Evolutionary conservation across 2,888 invertebrate genomes (phyloP).

Genomic region (Caenorhabditis japonica): DNA sequence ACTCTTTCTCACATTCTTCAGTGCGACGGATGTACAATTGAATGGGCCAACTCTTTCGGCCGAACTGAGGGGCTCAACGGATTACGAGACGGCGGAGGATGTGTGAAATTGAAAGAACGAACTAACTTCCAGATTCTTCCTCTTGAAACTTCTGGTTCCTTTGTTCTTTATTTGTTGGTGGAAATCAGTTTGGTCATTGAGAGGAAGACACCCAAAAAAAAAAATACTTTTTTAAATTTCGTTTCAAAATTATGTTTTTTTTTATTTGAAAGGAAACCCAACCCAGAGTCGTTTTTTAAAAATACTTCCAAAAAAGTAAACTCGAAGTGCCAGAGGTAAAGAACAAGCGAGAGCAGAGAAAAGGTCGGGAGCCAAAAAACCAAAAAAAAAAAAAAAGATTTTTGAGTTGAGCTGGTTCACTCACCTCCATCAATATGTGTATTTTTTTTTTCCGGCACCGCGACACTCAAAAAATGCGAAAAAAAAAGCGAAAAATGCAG

Average conservation of each 20-base stretch:
- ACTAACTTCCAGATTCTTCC: conserved; percentile 27
- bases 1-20: background rate
- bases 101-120: conserved; percentile 29
- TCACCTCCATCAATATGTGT: conserved; percentile 20
- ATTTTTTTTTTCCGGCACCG: conserved; percentile 29
- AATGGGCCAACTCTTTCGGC: background rate
- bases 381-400: too few species aligned
- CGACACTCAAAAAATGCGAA: conserved; percentile 3
- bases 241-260: too few species aligned
- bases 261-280: too few species aligned
- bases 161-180: background rate
- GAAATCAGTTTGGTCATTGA: too few species aligned
- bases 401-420: too few species aligned
- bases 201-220: too few species aligned
- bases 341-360: too few species aligned
- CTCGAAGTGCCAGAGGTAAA: too few species aligned
- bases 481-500: conserved; percentile 16
- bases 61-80: conserved; percentile 18
- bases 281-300: too few species aligned
- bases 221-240: too few species aligned
- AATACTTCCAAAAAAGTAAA: too few species aligned
- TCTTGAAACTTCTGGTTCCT: conserved; percentile 6
- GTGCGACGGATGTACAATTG: conserved; percentile 19
- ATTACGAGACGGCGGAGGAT: conserved; percentile 25
- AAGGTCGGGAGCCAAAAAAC: too few species aligned